Base-by-base conservation (phyloP, 2,888 invertebrate species). In the Malthinus seriepunctatus region DNA sequence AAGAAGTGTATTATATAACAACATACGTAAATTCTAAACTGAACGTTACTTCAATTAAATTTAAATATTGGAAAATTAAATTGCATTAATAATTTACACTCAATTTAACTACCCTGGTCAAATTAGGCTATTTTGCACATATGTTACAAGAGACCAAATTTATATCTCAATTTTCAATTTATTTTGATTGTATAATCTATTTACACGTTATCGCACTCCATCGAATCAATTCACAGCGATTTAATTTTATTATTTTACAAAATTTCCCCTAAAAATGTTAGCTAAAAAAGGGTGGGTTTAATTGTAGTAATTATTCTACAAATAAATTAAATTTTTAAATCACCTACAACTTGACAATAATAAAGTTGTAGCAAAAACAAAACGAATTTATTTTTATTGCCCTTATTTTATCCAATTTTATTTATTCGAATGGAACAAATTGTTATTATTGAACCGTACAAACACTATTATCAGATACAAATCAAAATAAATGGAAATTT, bases 401-500 rank as follows among this genome's bases (percentile, higher is more conserved):
- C 39, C 8, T 23, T 4, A 45, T 37, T 34, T 35, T 45, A 46
- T 34, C n/a, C 7, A 31, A 54, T 46, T 39, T 54, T 31, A 34
- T 7, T 65, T 64, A 61, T 15, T 62, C 59, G 61, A 63, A 65
- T 66, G 67, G 62, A 62, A 62, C 62, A 60, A 67, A 69, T 70
- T 68, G 67, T 62, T 67, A 66, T 56, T 66, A 68, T 64, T 64
- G 65, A 66, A 67, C 62, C 64, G 62, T 64, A 63, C 68, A 67
- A 23, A 66, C 62, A 60, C 65, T 68, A 23, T 70, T 71, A 72
- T 71, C 70, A 68, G 71, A 72, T 71, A 69, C 63, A 66, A 69
- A 72, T 71, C 71, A 69, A 66, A 71, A 70, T 71, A 68, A 67
- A 72, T 69, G 71, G 71, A 70, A 70, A 68, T 23, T 64, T 67